Base-by-base conservation (phyloP, 2,797 vertebrate genomes). In the Parambassis ranga region DNA sequence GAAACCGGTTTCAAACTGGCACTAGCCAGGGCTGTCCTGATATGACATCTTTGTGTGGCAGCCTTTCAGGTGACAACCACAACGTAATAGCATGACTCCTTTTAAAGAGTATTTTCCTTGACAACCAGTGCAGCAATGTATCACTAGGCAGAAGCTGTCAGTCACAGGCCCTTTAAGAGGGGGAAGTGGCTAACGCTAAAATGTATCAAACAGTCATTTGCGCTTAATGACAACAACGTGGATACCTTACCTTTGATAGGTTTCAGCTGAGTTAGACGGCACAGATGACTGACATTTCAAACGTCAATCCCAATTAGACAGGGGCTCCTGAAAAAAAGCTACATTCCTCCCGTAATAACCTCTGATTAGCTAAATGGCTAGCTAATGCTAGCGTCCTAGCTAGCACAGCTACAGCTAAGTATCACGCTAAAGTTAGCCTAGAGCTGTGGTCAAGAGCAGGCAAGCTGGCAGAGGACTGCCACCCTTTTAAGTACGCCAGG, bases 301-400 rank as follows among this genome's bases (percentile, higher is more conserved):
- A 62, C 18, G n/a, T 48, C 63, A 79, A 74, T 71, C 14, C 33
- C 53, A 53, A 27, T 60, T 27, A 39, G 38, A 56, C 4, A 19
- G 44, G 53, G 58, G 63, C 52, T 65, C 57, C 41, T 24, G 23
- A 50, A 71, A 77, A 66, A 35, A 52, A 77, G 35, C 50, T 51
- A 16, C 10, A 41, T 46, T 65, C 35, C 68, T 64, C 58, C 58
- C 41, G 74, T 69, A 27, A 68, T 68, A 82, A 81, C 79, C 82
- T 69, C 68, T 83, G 81, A 75, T 85, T 88, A 90, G 87, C 88
- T 77, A 32, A 71, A 42, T 39, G 57, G 79, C 73, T 79, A 77
- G 88, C 81, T 82, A 72, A 52, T 60, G 82, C 67, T 82, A 81
- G 60, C 76, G 44, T 44, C 38, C 64, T 56, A 51, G 71, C 49